Evolutionary conservation across 1,140 invertebrate species (phyloP).

Genomic region (Lepidurus couesii): DNA sequence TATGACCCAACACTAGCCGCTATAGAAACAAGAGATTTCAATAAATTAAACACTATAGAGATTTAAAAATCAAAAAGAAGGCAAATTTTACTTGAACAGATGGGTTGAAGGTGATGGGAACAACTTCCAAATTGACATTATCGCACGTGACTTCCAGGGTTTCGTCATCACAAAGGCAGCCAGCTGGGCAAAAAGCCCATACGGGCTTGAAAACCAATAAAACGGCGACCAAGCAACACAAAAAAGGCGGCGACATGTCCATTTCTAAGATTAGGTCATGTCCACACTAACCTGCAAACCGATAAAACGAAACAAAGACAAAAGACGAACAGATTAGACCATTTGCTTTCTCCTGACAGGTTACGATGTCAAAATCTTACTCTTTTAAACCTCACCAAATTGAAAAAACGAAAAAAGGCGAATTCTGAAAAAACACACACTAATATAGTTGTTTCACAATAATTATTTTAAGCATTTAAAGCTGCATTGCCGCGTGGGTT

Average conservation of each 20-base stretch:
- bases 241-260: conserved; percentile 29
- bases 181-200: conserved; percentile 61
- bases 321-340: neutral
- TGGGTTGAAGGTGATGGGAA: conserved; percentile 85
- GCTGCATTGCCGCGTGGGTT: no score
- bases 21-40: neutral
- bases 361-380: neutral
- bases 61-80: neutral
- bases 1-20: conserved; percentile 71
- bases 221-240: conserved; percentile 35
- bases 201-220: conserved; percentile 39
- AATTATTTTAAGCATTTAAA: no score
- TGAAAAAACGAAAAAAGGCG: neutral
- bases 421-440: neutral
- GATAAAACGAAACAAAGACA: neutral
- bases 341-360: neutral
- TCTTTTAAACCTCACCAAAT: neutral
- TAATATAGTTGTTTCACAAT: no score
- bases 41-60: conserved; percentile 35
- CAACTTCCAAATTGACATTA: conserved; percentile 73
- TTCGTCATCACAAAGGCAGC: conserved; percentile 80
- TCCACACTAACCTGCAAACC: neutral
- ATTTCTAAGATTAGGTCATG: conserved; percentile 11
- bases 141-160: conserved; percentile 79
- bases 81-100: conserved; percentile 59